These are phyloP conservation scores for Astreopora myriophthalma DNA, from an alignment of 64 coral and sea anemone species.

Conservation along the genomic window DNA sequence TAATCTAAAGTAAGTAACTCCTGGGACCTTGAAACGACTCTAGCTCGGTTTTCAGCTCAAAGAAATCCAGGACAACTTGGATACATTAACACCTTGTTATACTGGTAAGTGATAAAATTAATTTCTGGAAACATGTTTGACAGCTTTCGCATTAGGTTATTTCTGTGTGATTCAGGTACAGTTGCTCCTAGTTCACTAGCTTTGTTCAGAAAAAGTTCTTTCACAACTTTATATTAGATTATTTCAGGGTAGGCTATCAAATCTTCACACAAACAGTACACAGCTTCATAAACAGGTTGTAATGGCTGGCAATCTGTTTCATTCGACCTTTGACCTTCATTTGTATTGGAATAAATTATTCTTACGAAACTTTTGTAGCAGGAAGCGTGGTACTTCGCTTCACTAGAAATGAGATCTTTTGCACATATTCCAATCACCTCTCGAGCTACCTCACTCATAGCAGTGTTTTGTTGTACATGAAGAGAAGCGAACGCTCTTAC, in stretches of 20 bases:
- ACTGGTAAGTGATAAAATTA: conserved; percentile 48
- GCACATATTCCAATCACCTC: conserved; percentile 55
- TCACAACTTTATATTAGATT: conserved; percentile 66
- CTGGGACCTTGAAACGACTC: neutral
- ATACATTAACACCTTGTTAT: conserved; percentile 40
- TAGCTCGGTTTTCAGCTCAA: conserved; percentile 25
- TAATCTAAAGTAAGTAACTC: conserved; percentile 9
- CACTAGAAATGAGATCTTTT: conserved; percentile 74
- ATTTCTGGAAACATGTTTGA: conserved; percentile 68
- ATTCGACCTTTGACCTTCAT: neutral
- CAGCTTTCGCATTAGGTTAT: conserved; percentile 54
- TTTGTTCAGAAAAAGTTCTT: conserved; percentile 44
- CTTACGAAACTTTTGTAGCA: conserved; percentile 67
- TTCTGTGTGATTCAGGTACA: conserved; percentile 54
- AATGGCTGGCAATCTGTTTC: conserved; percentile 12
- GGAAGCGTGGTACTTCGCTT: conserved; percentile 71
- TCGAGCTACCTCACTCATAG: conserved; percentile 36
- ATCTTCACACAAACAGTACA: conserved; percentile 58
- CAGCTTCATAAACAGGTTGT: conserved; percentile 51
- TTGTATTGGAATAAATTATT: conserved; percentile 34
- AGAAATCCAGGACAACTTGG: conserved; percentile 22
- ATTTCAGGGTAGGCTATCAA: conserved; percentile 52
- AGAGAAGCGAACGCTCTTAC: conserved; percentile 57
- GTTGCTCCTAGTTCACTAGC: conserved; percentile 36
- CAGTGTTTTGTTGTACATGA: conserved; percentile 54